A percentile compares a stretch with the other conserved stretches of the same genome.
phyloP scores from a whole-genome alignment of 2,113 vertebrate genomes.

The Heterotis niloticus region DNA sequence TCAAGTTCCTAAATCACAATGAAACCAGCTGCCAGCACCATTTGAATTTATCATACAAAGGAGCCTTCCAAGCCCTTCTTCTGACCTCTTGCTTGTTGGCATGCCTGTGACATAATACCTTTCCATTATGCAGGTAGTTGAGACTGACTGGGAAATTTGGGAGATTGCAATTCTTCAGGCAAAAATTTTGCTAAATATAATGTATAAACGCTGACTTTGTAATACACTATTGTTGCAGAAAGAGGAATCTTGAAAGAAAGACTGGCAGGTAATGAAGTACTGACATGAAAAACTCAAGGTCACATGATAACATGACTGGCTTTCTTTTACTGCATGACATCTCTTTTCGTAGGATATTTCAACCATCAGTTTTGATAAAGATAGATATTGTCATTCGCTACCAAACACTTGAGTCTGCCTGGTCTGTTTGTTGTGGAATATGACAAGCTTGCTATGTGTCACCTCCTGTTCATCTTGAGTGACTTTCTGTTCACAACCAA shows the following conservation, averaged over 20 bases:
- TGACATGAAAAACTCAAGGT: not conserved
- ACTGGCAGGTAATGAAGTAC: not conserved
- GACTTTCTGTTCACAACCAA: too few relatives aligned
- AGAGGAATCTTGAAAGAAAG: not conserved
- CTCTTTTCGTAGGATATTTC: not conserved
- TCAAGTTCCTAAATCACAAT: too few relatives aligned
- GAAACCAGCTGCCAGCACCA: too few relatives aligned
- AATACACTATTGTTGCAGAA: not conserved
- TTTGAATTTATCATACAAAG: not conserved
- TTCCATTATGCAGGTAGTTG: not conserved
- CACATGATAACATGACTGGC: not conserved
- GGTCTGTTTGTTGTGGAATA: not conserved
- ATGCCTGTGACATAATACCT: not conserved
- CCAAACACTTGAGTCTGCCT: not conserved
- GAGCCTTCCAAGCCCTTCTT: not conserved
- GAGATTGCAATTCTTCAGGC: slow-evolving; percentile 4
- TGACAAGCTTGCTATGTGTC: not conserved
- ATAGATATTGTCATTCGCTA: not conserved
- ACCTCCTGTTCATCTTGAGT: too few relatives aligned
- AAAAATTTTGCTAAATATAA: not conserved
- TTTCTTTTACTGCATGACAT: not conserved
- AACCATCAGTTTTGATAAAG: not conserved
- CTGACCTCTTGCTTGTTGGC: not conserved
- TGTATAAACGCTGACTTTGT: not conserved
- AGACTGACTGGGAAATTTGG: not conserved